Base-by-base conservation (phyloP, 2,113 vertebrate species). In the Synchiropus splendidus region DNA sequence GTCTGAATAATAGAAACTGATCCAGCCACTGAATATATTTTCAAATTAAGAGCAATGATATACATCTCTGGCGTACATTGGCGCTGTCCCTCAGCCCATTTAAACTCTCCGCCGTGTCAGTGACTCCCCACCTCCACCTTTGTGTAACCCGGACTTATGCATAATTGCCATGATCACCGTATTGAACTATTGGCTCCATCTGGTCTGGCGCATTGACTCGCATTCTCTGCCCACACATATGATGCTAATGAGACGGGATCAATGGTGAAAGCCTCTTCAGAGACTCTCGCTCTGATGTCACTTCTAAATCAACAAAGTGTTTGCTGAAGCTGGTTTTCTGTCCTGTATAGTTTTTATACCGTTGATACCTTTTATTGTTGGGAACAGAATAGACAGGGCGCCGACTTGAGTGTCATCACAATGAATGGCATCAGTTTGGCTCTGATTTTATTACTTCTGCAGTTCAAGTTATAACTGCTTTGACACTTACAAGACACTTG, bases 191-290 rank as follows among this genome's bases (percentile, higher is more conserved):
- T 48, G 66, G 61, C 70, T 82, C 63, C 16, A 16, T 75, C 64
- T 70, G 44, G 64, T 53, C 61, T 40, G 42, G 48, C 33, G n/a
- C 42, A 61, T 42, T 58, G 69, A 64, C 21, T 51, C 61, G 31
- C 18, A 31, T 37, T 51, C 40, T 64, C 43, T 52, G 68, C 35
- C 44, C 12, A 6, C 42, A 45, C 42, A 64, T 49, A 56, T 65
- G 60, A 43, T 18, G 27, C 55, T 78, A 75, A 81, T 76, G 52
- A 71, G 42, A 50, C 45, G 16, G 46, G 54, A 78, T 85, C 81
- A 66, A 81, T 77, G 55, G 35, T 53, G 33, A 52, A 62, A 67
- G 46, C 16, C 43, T 27, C 8, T 27, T 27, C 4, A 27, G 21
- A 5, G 21, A 27, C 21, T 5, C 21, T 27, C 21, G 21, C 4